Conservation (phyloP, 2,113 vertebrate genomes). For the Myanophis thanlyinensis region DNA sequence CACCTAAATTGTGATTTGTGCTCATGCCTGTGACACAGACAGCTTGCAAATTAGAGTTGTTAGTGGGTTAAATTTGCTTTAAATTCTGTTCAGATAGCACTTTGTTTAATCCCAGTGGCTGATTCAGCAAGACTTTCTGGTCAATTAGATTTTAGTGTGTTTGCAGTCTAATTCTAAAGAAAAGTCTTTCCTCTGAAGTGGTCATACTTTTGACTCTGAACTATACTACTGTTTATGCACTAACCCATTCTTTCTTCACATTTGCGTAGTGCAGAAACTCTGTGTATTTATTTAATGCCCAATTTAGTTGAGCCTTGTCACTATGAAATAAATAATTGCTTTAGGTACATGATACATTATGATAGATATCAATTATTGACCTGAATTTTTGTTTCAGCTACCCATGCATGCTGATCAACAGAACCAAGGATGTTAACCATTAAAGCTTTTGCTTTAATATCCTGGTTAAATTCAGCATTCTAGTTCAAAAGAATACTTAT, state of each 20-base stretch:
- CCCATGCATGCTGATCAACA: constrained; percentile 58
- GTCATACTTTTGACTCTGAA: not conserved
- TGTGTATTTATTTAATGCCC: constrained; percentile 27
- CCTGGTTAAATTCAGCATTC: constrained; percentile 48
- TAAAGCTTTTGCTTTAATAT: constrained; percentile 51
- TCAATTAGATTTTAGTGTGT: constrained; percentile 7
- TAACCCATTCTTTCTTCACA: not conserved
- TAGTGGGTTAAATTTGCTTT: not conserved
- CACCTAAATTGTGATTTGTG: not conserved
- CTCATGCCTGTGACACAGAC: not conserved
- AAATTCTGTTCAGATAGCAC: constrained; percentile 2
- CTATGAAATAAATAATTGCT: constrained; percentile 66
- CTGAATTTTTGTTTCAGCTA: constrained; percentile 71
- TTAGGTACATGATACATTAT: constrained; percentile 41
- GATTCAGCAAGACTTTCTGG: not conserved
- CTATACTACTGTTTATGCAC: constrained; percentile 12
- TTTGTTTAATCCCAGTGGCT: not conserved
- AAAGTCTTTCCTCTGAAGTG: not conserved
- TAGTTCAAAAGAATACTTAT: constrained; percentile 48
- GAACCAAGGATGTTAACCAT: constrained; percentile 54
- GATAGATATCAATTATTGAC: constrained; percentile 69
- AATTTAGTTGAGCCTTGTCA: constrained; percentile 23
- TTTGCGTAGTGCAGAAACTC: not conserved
- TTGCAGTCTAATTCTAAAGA: not conserved
- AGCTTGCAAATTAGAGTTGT: constrained; percentile 1